Evolutionary conservation across 1,140 invertebrate species (phyloP).

Genomic region (Lysiphlebus fabarum): DNA sequence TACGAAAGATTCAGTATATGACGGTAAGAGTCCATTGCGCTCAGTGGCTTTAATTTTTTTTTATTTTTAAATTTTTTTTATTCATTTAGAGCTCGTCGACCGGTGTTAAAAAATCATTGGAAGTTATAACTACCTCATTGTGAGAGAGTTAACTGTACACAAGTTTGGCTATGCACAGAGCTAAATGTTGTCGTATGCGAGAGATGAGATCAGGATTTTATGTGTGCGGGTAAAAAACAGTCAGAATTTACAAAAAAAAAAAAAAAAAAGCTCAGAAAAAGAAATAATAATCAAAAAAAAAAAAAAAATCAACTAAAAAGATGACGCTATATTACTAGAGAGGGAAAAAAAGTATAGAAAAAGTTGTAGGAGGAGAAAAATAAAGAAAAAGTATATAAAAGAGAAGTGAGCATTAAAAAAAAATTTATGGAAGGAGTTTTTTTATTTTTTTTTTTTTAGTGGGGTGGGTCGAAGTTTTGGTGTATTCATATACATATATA

Average conservation of each 20-base stretch:
- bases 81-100: too few species aligned
- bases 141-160: slow-evolving; percentile 46
- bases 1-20: background rate
- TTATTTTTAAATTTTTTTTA: too few species aligned
- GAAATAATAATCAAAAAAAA: too few species aligned
- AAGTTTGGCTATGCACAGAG: slow-evolving; percentile 50
- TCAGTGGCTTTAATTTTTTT: background rate
- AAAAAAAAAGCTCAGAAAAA: background rate
- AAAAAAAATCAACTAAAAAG: too few species aligned
- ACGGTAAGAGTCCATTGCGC: slow-evolving; percentile 5
- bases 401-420: slow-evolving; percentile 18
- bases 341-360: slow-evolving; percentile 1
- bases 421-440: slow-evolving; percentile 24
- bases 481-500: too few species aligned
- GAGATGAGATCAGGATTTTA: too few species aligned
- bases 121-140: slow-evolving; percentile 32
- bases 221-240: background rate
- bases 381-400: slow-evolving; percentile 8
- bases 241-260: background rate
- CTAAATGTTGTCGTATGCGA: slow-evolving; percentile 39
- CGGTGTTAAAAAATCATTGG: slow-evolving; percentile 35
- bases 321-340: too few species aligned
- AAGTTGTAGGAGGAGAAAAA: slow-evolving; percentile 21
- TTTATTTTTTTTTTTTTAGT: too few species aligned
- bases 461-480: too few species aligned